These are phyloP conservation scores for Forbesichthys papilliferus DNA, from an alignment of 2,113 vertebrate genomes.

Conservation along the genomic window DNA sequence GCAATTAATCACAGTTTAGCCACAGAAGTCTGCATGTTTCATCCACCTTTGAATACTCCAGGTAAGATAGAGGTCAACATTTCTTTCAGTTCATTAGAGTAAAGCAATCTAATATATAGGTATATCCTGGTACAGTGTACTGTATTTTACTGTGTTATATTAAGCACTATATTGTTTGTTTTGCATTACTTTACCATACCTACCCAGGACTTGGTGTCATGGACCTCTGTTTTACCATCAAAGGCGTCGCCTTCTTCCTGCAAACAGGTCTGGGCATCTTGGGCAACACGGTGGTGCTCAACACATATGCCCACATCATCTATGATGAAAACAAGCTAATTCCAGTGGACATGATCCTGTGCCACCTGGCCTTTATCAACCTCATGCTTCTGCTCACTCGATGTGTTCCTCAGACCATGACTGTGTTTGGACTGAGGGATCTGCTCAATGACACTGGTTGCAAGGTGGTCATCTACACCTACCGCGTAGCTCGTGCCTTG, in stretches of 20 bases:
- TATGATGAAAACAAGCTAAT: slow-evolving; percentile 56
- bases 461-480: slow-evolving; percentile 78
- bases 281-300: slow-evolving; percentile 72
- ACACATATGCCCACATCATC: slow-evolving; percentile 64
- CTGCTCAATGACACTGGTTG: slow-evolving; percentile 75
- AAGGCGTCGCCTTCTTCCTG: slow-evolving; percentile 80
- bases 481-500: slow-evolving; percentile 74
- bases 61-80: slow-evolving; percentile 36
- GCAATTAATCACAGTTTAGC: slow-evolving; percentile 11
- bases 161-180: slow-evolving; percentile 17
- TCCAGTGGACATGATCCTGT: slow-evolving; percentile 78
- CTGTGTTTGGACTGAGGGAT: slow-evolving; percentile 68
- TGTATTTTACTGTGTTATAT: slow-evolving; percentile 2
- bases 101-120: background rate
- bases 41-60: slow-evolving; percentile 13
- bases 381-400: slow-evolving; percentile 76
- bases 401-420: slow-evolving; percentile 78
- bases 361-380: slow-evolving; percentile 78
- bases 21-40: slow-evolving; percentile 3
- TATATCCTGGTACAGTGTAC: too few species aligned
- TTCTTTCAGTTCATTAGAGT: background rate
- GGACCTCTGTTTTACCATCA: slow-evolving; percentile 80
- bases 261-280: slow-evolving; percentile 77
- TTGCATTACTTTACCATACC: slow-evolving; percentile 3
- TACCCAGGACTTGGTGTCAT: slow-evolving; percentile 51